Base-by-base conservation (phyloP, 2,797 vertebrate species). In the Molossus molossus region DNA sequence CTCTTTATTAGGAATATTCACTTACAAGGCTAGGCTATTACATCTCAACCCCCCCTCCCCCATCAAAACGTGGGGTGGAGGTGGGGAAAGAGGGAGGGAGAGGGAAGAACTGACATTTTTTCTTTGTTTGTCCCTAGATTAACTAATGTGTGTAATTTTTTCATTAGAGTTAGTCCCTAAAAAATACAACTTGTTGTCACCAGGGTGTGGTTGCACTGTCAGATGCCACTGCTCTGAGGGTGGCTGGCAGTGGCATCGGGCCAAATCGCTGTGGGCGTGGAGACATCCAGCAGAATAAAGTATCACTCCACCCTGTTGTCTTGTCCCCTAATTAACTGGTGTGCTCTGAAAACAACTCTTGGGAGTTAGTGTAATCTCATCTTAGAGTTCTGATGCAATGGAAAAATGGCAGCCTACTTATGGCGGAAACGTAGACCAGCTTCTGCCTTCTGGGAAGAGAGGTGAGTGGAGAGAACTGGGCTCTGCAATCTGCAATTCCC, bases 271-370 rank as follows among this genome's bases (percentile, higher is more conserved):
- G 76, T 97, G 96, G 97, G 97, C 95, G 97, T 96, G 97, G 96
- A 96, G 84, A 92, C 81, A 88, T 57, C 87, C 53, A 93, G 75
- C 86, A 77, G 57, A 62, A 90, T 84, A 60, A 85, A 96, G 97
- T 96, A 96, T 96, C 96, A 14, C 95, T 79, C 97, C 97, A 97
- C 97, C 97, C 97, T 96, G 92, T 57, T 95, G 97, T 96, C 85
- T 0, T 77, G 88, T 96, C 87, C 60, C 91, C 83, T 96, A 97
- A 97, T 97, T 96, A 97, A 83, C 94, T 93, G 72, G 70, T 95
- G 81, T 91, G 94, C 65, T 95, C 58, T 69, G 85, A 96, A 97
- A 97, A 97, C 95, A 97, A 87, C 40, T 80, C 83, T 89, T 81
- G 67, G 86, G 94, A 97, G 85, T 92, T 83, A 58, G 29, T 95